These are phyloP conservation scores for Pangasianodon hypophthalmus DNA, from an alignment of 2,113 vertebrate species.

Conservation along the genomic window DNA sequence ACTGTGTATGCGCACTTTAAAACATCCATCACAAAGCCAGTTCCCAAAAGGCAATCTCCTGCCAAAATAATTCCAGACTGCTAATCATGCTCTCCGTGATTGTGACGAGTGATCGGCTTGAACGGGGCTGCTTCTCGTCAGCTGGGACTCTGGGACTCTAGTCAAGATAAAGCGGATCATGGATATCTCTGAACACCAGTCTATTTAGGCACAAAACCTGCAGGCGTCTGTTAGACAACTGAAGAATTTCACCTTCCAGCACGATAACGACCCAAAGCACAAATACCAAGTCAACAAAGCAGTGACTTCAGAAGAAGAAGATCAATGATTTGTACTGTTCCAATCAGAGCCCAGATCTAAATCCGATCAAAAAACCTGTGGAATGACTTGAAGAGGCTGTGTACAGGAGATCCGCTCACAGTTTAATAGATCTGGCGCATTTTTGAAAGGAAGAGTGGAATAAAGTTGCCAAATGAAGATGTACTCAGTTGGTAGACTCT, in stretches of 20 bases:
- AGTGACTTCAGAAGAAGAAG: too few relatives aligned
- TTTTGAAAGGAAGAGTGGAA: background rate
- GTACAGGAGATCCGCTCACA: background rate
- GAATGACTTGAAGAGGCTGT: background rate
- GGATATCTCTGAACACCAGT: background rate
- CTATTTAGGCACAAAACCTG: background rate
- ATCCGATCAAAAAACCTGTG: background rate
- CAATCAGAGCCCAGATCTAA: background rate
- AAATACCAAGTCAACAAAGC: background rate
- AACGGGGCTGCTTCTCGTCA: background rate
- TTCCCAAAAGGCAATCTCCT: background rate
- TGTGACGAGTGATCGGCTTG: background rate
- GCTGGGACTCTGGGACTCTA: background rate
- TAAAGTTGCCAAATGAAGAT: background rate
- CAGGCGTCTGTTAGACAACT: background rate
- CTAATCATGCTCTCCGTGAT: background rate
- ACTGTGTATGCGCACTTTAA: background rate
- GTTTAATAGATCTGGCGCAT: background rate
- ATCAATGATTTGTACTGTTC: too few relatives aligned
- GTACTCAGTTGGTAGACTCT: background rate
- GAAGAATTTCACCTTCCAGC: background rate
- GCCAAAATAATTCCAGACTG: background rate
- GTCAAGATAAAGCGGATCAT: background rate
- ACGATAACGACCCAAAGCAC: background rate
- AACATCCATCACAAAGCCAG: background rate